phyloP scores from a whole-genome alignment of 2,113 vertebrate genomes.

The Gila orcuttii region DNA sequence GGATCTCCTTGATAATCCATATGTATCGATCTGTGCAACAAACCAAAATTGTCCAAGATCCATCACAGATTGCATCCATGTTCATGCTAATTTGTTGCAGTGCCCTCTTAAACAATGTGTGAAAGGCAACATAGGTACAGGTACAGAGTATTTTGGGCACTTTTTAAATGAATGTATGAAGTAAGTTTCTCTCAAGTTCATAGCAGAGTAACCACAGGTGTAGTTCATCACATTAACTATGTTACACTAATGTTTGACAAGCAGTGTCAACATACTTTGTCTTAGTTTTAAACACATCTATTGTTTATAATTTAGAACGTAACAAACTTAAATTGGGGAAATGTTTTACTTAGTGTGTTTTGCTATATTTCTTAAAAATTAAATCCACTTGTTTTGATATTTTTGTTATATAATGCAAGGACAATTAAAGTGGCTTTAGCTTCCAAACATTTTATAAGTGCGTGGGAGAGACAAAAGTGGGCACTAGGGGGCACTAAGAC shows the following conservation, averaged over 20 bases:
- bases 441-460: not conserved
- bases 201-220: not conserved
- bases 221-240: not conserved
- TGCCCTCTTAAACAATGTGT: not conserved
- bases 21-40: not conserved
- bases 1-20: not conserved
- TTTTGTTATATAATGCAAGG: not conserved
- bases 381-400: not conserved
- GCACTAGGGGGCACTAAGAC: slow-evolving; percentile 49
- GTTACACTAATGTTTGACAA: not conserved
- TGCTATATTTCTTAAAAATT: not conserved
- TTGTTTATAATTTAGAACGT: no score
- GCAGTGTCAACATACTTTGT: not conserved
- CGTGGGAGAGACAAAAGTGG: not conserved
- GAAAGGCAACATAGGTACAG: not conserved
- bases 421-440: not conserved
- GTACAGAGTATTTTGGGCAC: not conserved
- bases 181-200: not conserved
- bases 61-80: not conserved
- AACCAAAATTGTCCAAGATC: not conserved
- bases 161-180: not conserved
- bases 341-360: not conserved
- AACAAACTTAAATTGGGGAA: not conserved
- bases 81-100: no score
- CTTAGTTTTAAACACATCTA: no score